Conservation (phyloP, 2,888 invertebrate species). For the Raillietiella orientalis region DNA sequence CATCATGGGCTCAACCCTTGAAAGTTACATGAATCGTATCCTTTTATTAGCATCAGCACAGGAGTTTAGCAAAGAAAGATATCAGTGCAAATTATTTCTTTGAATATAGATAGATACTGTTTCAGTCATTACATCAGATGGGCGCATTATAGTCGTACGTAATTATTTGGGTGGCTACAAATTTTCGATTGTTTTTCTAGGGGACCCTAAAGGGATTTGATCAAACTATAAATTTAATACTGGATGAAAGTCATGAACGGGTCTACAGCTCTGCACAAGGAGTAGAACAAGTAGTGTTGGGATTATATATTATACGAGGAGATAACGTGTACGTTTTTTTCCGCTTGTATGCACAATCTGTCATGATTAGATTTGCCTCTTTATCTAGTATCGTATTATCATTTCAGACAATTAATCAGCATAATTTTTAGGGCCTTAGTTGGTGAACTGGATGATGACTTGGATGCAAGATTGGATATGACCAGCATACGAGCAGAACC, state of each 20-base stretch:
- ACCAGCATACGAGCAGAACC: constrained; percentile 20
- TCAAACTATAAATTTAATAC: constrained; percentile 91
- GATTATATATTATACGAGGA: constrained; percentile 86
- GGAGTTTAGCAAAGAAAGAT: constrained; percentile 4
- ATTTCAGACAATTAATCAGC: constrained; percentile 1
- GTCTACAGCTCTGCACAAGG: constrained; percentile 80
- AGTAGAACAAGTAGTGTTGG: constrained; percentile 78
- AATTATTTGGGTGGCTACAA: constrained; percentile 2
- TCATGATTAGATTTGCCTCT: background rate
- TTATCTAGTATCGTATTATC: background rate
- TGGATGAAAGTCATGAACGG: constrained; percentile 91
- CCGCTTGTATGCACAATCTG: background rate
- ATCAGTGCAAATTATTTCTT: constrained; percentile 4
- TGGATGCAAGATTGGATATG: constrained; percentile 18
- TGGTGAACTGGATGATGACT: constrained; percentile 21
- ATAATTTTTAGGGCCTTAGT: constrained; percentile 17
- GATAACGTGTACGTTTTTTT: constrained; percentile 54
- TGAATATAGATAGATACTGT: constrained; percentile 28
- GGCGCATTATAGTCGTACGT: constrained; percentile 64
- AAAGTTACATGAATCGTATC: constrained; percentile 54
- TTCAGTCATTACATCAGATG: constrained; percentile 82
- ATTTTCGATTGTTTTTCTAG: constrained; percentile 16
- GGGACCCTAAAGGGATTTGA: constrained; percentile 94
- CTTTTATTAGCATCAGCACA: constrained; percentile 14
- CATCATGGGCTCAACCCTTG: constrained; percentile 45